phyloP scores from a whole-genome alignment of 2,797 vertebrate species.

The Pipistrellus nathusii region DNA sequence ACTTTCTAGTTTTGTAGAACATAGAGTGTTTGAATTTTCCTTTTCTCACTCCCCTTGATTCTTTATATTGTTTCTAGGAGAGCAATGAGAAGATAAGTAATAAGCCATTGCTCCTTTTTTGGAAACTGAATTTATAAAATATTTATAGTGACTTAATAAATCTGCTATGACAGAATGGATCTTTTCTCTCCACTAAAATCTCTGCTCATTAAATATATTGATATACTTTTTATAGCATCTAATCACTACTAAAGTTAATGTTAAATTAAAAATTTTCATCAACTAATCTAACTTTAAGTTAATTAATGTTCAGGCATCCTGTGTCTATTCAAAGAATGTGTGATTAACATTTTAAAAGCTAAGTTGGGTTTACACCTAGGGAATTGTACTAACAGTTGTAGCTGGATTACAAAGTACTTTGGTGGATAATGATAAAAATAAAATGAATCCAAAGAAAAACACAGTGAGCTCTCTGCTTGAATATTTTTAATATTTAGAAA shows the following conservation, averaged over 20 bases:
- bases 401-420: slow-evolving; percentile 54
- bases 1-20: neutral
- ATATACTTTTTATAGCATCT: slow-evolving; percentile 66
- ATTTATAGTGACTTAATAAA: slow-evolving; percentile 59
- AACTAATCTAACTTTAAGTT: slow-evolving; percentile 71
- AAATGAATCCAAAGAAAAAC: slow-evolving; percentile 29
- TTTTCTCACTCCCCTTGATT: neutral
- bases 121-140: slow-evolving; percentile 54
- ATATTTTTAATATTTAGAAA: slow-evolving; percentile 48
- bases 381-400: slow-evolving; percentile 61
- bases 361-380: slow-evolving; percentile 50
- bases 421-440: slow-evolving; percentile 54
- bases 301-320: slow-evolving; percentile 69
- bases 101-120: neutral
- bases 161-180: slow-evolving; percentile 14
- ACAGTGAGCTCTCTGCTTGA: neutral
- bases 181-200: slow-evolving; percentile 35
- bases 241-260: slow-evolving; percentile 57
- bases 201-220: slow-evolving; percentile 38
- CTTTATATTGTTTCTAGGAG: neutral
- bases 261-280: slow-evolving; percentile 68
- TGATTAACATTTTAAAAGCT: slow-evolving; percentile 71
- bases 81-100: neutral
- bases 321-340: slow-evolving; percentile 51
- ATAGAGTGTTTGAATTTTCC: neutral